phyloP scores from a whole-genome alignment of 2,797 vertebrate genomes.

The Xyrichtys novacula region DNA sequence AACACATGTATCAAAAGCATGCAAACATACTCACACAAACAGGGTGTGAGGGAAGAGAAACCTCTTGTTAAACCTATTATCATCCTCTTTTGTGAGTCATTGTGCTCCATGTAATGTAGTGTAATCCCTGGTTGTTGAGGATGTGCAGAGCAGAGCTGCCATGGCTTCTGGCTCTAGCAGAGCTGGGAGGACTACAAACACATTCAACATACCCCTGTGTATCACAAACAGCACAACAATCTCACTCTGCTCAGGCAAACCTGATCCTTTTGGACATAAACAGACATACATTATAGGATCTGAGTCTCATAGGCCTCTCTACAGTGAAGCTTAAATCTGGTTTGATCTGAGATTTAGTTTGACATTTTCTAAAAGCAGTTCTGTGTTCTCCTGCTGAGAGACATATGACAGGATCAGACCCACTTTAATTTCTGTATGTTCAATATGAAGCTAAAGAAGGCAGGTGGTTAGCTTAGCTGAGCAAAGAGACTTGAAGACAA shows the following conservation, averaged over 20 bases:
- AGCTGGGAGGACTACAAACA: constrained; percentile 70
- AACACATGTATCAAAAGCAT: constrained; percentile 21
- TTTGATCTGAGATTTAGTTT: not conserved
- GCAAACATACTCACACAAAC: constrained; percentile 16
- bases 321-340: not conserved
- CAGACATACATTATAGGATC: constrained; percentile 13
- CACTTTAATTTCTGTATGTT: not conserved
- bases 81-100: constrained; percentile 70
- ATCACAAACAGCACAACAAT: constrained; percentile 37
- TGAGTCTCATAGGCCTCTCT: not conserved
- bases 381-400: not conserved
- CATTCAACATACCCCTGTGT: constrained; percentile 61
- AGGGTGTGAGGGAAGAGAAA: constrained; percentile 44
- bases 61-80: constrained; percentile 70
- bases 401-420: not conserved
- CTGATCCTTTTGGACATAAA: constrained; percentile 33
- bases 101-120: constrained; percentile 63
- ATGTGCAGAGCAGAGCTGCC: constrained; percentile 59
- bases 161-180: constrained; percentile 49
- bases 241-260: constrained; percentile 18
- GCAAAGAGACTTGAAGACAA: not conserved
- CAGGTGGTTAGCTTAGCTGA: not conserved
- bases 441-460: not conserved
- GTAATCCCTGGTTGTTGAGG: constrained; percentile 65
- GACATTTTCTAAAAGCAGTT: not conserved